Conservation (phyloP, 2,888 invertebrate genomes). For the Trichopoda pennipes region DNA sequence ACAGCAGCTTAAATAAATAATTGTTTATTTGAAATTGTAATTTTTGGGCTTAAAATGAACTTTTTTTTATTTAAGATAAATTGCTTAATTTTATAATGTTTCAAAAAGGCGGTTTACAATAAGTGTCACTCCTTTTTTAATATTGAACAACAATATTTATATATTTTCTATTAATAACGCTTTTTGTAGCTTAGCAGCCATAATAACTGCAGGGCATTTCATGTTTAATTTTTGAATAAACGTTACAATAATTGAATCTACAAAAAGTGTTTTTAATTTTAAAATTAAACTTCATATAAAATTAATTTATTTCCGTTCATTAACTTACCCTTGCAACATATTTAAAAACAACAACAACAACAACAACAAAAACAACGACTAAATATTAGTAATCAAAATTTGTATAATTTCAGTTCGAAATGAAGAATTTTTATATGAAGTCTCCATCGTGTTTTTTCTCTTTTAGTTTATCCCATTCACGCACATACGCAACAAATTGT, state of each 20-base stretch:
- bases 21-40: constrained; percentile 7
- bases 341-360: background rate
- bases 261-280: constrained; percentile 50
- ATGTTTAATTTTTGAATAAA: background rate
- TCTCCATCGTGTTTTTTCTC: background rate
- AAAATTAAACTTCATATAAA: constrained; percentile 58
- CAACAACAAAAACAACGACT: background rate
- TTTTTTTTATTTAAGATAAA: constrained; percentile 23
- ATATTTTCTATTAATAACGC: constrained; percentile 2
- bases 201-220: constrained; percentile 19
- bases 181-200: background rate
- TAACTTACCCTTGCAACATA: constrained; percentile 30
- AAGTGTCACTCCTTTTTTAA: constrained; percentile 4
- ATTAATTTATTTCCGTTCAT: constrained; percentile 65
- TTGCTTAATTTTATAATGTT: constrained; percentile 49
- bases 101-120: constrained; percentile 45
- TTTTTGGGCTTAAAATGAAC: background rate
- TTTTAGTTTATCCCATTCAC: constrained; percentile 44
- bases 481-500: constrained; percentile 49
- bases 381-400: background rate
- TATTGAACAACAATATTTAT: background rate
- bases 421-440: background rate
- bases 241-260: constrained; percentile 41
- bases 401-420: constrained; percentile 9
- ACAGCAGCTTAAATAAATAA: constrained; percentile 3